Conservation (phyloP, 2,113 vertebrate genomes). For the Istiophorus platypterus region DNA sequence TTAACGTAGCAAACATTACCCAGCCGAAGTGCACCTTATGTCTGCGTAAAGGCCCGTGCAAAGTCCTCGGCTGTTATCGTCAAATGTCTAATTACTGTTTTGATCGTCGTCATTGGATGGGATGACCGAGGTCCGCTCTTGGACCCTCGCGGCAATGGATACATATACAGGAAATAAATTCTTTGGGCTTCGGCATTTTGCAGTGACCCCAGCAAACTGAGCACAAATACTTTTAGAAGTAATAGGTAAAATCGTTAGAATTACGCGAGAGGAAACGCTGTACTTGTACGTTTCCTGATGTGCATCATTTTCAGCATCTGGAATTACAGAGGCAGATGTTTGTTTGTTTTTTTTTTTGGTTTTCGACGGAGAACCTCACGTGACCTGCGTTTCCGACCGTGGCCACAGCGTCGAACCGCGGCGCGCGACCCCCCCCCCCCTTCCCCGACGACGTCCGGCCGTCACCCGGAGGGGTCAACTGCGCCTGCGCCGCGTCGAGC, state of each 20-base stretch:
- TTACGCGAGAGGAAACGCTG: too few relatives aligned
- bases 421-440: background rate
- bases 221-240: background rate
- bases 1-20: background rate
- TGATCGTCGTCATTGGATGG: background rate
- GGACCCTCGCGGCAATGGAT: background rate
- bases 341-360: background rate
- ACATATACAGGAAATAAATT: background rate
- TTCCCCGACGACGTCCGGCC: too few relatives aligned
- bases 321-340: background rate
- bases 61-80: background rate
- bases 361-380: background rate
- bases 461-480: background rate
- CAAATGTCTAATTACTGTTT: background rate
- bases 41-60: too few relatives aligned
- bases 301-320: background rate
- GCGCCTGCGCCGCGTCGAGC: slow-evolving; percentile 53
- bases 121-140: background rate
- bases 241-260: too few relatives aligned
- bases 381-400: background rate
- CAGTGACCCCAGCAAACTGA: background rate
- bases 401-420: background rate
- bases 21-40: background rate
- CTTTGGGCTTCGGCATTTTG: too few relatives aligned
- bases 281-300: too few relatives aligned